Base-by-base conservation (phyloP, 2,113 vertebrate species). In the Anolis sagrei region DNA sequence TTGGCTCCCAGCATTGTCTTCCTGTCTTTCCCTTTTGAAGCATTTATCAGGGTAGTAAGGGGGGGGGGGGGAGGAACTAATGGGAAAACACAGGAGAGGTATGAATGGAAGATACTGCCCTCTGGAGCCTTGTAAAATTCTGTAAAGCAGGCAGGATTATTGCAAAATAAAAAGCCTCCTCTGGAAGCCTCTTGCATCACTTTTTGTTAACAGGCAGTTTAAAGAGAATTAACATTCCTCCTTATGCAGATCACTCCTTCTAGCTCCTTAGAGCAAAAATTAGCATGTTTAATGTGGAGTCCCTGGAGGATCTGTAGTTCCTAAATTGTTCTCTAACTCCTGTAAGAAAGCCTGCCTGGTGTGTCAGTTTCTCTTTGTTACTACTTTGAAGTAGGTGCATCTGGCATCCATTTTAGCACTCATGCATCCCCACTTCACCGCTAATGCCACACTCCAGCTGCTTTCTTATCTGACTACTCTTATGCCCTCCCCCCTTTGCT, bases 171-270 rank as follows among this genome's bases (percentile, higher is more conserved):
- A 58, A 21, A 32, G 36, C 39, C 9, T 64, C 36, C 61, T 80
- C 29, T n/a, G 62, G 61, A 80, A 44, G 36, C 36, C 48, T 9
- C 72, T 23, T 74, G 51, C 39, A 80, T 9, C 34, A 39, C 61
- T 9, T 81, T 86, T 66, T 39, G 39, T 10, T 18, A 16, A 21
- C 36, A 32, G 19, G 9, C 69, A 69, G 48, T 5, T 44, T 69
- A 76, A 83, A 51, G 25, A 14, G 27, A 69, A 84, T 84, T 84
- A 68, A 69, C 61, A 68, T 64, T 85, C 27, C 64, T 69, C 32
- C 70, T 84, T 85, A 70, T 85, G 79, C 49, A 82, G 39, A 85
- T 77, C 73, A 77, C 34, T 68, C 64, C 83, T 85, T 70, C 87
- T 39, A 48, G 39, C 72, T 72, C 76, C 66, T 81, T 68, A 77